Conservation (phyloP, 2,113 vertebrate genomes). For the Menidia beryllina region DNA sequence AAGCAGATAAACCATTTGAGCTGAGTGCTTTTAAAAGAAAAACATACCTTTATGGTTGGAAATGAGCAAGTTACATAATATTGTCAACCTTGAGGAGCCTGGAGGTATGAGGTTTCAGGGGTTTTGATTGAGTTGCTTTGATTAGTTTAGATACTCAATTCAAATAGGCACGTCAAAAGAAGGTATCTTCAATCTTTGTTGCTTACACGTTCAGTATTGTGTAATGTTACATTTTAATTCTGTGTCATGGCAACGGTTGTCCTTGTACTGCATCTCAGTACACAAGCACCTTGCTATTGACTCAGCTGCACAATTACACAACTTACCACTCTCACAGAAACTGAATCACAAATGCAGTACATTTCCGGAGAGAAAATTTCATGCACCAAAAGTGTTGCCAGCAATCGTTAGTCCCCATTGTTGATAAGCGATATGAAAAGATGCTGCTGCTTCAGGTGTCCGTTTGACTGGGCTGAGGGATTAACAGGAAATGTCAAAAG, state of each 20-base stretch:
- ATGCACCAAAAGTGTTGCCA: not conserved
- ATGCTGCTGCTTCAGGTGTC: slow-evolving; percentile 50
- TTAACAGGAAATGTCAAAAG: slow-evolving; percentile 66
- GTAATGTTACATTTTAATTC: slow-evolving; percentile 20
- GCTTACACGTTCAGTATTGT: slow-evolving; percentile 10
- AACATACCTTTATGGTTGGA: not conserved
- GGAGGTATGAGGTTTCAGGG: slow-evolving; percentile 14
- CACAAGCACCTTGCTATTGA: slow-evolving; percentile 20
- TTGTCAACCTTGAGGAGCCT: not conserved
- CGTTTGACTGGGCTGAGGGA: slow-evolving; percentile 57
- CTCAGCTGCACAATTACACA: slow-evolving; percentile 43
- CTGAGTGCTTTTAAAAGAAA: slow-evolving; percentile 25
- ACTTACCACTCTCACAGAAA: slow-evolving; percentile 5
- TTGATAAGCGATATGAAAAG: slow-evolving; percentile 44
- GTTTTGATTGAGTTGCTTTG: slow-evolving; percentile 38
- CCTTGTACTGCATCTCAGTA: slow-evolving; percentile 16
- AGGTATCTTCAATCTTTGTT: slow-evolving; percentile 6
- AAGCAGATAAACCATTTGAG: slow-evolving; percentile 10
- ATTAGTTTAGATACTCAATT: slow-evolving; percentile 43
- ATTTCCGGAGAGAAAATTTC: not conserved
- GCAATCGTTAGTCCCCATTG: slow-evolving; percentile 24
- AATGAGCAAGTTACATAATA: slow-evolving; percentile 40
- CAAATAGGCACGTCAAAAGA: slow-evolving; percentile 22
- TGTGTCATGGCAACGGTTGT: slow-evolving; percentile 30
- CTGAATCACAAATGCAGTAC: slow-evolving; percentile 6